These are phyloP conservation scores for Rugalucina vietnamica DNA, from an alignment of 2,888 invertebrate genomes.

Conservation along the genomic window DNA sequence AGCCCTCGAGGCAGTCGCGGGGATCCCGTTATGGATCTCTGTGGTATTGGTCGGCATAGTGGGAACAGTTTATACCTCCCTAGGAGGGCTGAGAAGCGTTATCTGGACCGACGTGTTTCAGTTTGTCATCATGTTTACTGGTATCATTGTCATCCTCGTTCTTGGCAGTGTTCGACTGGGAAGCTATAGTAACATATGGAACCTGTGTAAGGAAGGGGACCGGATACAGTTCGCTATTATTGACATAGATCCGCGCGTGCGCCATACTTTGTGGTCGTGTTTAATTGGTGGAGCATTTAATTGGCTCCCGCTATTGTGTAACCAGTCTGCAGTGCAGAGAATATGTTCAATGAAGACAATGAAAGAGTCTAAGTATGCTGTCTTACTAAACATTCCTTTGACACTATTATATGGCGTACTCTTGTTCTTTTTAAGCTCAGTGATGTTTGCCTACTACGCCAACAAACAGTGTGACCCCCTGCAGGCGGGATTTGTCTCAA, in stretches of 20 bases:
- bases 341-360: constrained; percentile 64
- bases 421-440: constrained; percentile 62
- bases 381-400: constrained; percentile 65
- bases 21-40: constrained; percentile 90
- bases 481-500: constrained; percentile 62
- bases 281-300: constrained; percentile 63
- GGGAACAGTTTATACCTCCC: constrained; percentile 95
- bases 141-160: constrained; percentile 63
- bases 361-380: constrained; percentile 61
- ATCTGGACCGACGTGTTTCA: constrained; percentile 75
- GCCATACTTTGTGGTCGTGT: constrained; percentile 63
- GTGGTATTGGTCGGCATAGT: constrained; percentile 91
- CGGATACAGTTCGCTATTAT: constrained; percentile 18
- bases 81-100: constrained; percentile 82
- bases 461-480: constrained; percentile 67
- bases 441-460: constrained; percentile 69
- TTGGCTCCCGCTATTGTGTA: constrained; percentile 67
- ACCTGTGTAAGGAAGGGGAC: not conserved
- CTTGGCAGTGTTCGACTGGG: not conserved
- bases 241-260: constrained; percentile 61
- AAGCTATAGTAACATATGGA: not conserved
- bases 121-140: constrained; percentile 63
- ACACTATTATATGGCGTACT: constrained; percentile 55
- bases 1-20: constrained; percentile 88
- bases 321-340: constrained; percentile 70